Percentiles rank a stretch among this genome's conserved stretches.
Evolutionary conservation across 1,140 invertebrate species (phyloP).

Genomic region (Batillaria attramentaria): DNA sequence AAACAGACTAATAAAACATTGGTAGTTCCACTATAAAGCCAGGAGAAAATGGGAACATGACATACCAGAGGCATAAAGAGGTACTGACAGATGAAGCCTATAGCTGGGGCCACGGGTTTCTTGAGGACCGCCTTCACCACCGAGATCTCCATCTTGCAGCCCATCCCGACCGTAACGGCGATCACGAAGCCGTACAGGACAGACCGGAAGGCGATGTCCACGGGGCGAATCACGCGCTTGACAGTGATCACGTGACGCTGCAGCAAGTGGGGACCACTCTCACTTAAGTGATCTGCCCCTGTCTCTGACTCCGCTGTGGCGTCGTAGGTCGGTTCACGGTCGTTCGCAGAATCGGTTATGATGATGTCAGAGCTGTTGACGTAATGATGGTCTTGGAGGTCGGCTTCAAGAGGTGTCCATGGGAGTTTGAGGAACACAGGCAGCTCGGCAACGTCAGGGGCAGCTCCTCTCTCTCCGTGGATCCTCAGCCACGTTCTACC

Average conservation of each 20-base stretch:
- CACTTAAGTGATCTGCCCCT: no score
- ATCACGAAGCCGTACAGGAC: slow-evolving; percentile 63
- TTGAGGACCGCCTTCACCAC: slow-evolving; percentile 62
- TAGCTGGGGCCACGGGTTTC: slow-evolving; percentile 63
- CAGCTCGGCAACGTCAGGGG: background rate
- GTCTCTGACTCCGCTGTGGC: background rate
- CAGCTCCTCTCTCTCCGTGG: background rate
- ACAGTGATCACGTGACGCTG: slow-evolving; percentile 45
- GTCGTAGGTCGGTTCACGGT: background rate
- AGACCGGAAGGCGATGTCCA: slow-evolving; percentile 64
- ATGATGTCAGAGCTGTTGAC: background rate
- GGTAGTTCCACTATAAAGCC: no score
- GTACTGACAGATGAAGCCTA: slow-evolving; percentile 68
- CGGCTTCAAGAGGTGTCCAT: slow-evolving; percentile 2
- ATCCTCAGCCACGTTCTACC: slow-evolving; percentile 34
- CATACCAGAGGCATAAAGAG: slow-evolving; percentile 70
- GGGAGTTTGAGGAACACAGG: slow-evolving; percentile 9
- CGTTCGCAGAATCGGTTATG: background rate
- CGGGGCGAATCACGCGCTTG: slow-evolving; percentile 39
- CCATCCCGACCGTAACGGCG: slow-evolving; percentile 68
- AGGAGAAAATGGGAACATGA: no score
- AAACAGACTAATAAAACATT: no score
- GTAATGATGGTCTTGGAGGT: background rate
- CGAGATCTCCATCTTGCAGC: slow-evolving; percentile 63
- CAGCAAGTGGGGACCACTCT: background rate